Evolutionary conservation across 2,113 vertebrate genomes (phyloP), one percentile per base, ranked within the genome.

Genomic region (Turnix velox): DNA sequence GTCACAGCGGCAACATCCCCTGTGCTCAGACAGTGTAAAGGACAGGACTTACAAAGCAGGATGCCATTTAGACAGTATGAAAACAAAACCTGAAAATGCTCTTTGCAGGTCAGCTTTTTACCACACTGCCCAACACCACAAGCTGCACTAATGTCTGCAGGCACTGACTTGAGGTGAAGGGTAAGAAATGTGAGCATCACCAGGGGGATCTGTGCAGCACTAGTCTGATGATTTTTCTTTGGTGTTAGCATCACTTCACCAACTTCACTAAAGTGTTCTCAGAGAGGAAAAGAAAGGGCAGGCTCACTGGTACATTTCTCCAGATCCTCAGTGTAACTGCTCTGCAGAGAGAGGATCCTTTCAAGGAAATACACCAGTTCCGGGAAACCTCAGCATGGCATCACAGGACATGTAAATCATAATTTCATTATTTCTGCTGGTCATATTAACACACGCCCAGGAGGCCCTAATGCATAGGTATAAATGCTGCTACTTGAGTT

Each of bases 141-240:
- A 45, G 46, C 30, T 39, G 59, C 39, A 37, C 10, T 13, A 15
- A 27, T 0, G 0, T 12, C 49, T 39, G 42, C 0, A 0, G 59
- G 48, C 69, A 30, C 18, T 12, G 8, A 40, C 33, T 42, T 2
- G 2, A 45, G 46, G 24, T 31, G 58, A 14, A 49, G 33, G 7
- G 40, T 5, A 40, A 48, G 37, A 57, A 40, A 19, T 15, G 22
- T 30, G 30, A 49, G 30, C 48, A 17, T 30, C 39, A 39, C 40
- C 43, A 71, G 45, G 12, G 19, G 19, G 39, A 4, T 18, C 62
- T 80, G 57, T 16, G 28, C 0, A 2, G 45, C 46, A 45, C 19
- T 25, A 57, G 31, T 28, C 22, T 35, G 17, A 22, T 9, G 13
- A 48, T 11, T 35, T 1, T 11, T 67, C 57, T 25, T 58, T 43